These are phyloP conservation scores for Vesta saturnalis DNA, from an alignment of 2,888 invertebrate species.

Conservation along the genomic window DNA sequence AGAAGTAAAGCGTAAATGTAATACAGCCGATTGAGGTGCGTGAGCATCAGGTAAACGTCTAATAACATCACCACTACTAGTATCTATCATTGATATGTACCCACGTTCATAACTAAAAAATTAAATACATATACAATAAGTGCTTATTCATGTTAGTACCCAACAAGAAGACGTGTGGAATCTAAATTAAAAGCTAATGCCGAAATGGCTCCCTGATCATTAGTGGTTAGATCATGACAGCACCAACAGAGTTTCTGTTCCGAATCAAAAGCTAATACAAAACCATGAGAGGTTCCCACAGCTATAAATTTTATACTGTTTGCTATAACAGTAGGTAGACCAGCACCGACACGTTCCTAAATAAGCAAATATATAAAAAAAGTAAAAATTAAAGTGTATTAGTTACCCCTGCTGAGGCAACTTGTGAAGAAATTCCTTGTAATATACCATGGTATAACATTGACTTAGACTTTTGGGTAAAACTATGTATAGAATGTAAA, in stretches of 20 bases:
- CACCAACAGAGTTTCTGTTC: conserved; percentile 93
- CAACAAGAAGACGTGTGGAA: conserved; percentile 84
- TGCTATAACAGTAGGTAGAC: conserved; percentile 86
- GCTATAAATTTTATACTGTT: conserved; percentile 81
- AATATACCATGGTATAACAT: conserved; percentile 82
- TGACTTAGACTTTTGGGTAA: conserved; percentile 66
- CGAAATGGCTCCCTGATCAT: conserved; percentile 81
- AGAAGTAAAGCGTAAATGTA: conserved; percentile 70
- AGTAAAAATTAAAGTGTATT: not conserved
- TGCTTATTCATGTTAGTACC: conserved; percentile 55
- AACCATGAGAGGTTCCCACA: conserved; percentile 95
- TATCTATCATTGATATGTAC: conserved; percentile 91
- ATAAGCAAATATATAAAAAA: conserved; percentile 44
- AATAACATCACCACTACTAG: conserved; percentile 79
- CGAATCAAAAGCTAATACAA: conserved; percentile 85
- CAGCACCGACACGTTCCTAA: conserved; percentile 89
- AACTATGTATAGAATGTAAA: conserved; percentile 64
- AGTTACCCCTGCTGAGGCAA: conserved; percentile 84
- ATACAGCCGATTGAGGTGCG: conserved; percentile 83
- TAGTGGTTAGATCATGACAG: conserved; percentile 73
- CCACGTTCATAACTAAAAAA: conserved; percentile 74
- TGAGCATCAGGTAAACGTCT: conserved; percentile 82
- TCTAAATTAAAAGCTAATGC: conserved; percentile 89
- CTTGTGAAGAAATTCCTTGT: conserved; percentile 89
- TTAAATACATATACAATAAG: not conserved